Evolutionary conservation across 2,113 vertebrate species (phyloP).

Genomic region (Paramisgurnus dabryanus): DNA sequence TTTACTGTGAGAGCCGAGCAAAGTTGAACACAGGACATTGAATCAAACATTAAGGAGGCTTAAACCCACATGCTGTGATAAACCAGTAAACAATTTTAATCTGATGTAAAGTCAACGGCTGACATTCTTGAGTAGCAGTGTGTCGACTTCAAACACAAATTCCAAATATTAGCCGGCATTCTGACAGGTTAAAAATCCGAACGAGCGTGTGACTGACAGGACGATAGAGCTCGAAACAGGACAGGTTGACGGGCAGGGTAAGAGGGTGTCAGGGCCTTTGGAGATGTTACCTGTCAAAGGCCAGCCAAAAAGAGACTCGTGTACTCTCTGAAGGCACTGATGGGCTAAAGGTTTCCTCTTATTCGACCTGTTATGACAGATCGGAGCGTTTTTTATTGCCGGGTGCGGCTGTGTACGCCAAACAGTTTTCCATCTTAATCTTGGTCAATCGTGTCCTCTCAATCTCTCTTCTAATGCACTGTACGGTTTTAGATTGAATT

Average conservation of each 20-base stretch:
- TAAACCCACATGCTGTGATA: conserved; percentile 26
- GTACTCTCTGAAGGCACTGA: conserved; percentile 17
- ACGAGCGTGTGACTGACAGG: conserved; percentile 18
- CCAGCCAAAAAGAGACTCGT: conserved; percentile 11
- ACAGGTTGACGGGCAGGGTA: conserved; percentile 44
- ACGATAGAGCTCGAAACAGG: not conserved
- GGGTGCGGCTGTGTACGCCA: not conserved
- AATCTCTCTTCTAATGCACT: not conserved
- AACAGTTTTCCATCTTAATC: not conserved
- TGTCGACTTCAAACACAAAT: conserved; percentile 16
- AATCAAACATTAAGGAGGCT: conserved; percentile 10
- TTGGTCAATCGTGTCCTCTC: not conserved
- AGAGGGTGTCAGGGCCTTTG: conserved; percentile 38
- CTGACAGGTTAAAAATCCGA: conserved; percentile 36
- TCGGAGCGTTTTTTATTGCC: conserved; percentile 10
- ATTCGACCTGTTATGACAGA: conserved; percentile 37
- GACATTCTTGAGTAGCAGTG: conserved; percentile 27
- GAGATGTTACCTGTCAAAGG: conserved; percentile 56
- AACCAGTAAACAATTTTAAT: conserved; percentile 20
- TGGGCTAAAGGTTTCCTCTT: conserved; percentile 44
- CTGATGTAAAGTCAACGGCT: conserved; percentile 21
- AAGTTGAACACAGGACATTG: not conserved
- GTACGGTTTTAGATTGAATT: not conserved
- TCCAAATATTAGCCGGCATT: conserved; percentile 37
- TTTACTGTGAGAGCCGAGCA: not conserved